phyloP scores from a whole-genome alignment of 2,113 vertebrate species.

The Clarias magur region DNA sequence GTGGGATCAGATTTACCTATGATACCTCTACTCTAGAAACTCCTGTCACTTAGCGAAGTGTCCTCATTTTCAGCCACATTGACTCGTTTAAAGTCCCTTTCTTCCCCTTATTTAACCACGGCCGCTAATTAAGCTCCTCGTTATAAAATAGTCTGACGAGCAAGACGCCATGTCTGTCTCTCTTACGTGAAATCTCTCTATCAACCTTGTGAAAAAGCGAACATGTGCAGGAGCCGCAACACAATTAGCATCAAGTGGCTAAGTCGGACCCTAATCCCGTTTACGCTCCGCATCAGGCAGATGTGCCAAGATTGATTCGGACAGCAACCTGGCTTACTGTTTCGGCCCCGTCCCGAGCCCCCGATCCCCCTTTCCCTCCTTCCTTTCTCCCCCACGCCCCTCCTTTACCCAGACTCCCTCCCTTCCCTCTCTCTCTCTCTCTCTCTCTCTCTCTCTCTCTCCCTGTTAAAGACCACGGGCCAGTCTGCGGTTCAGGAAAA shows the following conservation, averaged over 20 bases:
- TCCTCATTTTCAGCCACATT: not conserved
- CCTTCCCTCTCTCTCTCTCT: slow-evolving; percentile 38
- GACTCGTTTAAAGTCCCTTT: slow-evolving; percentile 66
- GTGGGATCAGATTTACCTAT: not conserved
- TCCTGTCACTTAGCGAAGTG: not conserved
- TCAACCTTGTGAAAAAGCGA: slow-evolving; percentile 60
- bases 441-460: slow-evolving; percentile 64
- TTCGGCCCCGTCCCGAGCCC: slow-evolving; percentile 57
- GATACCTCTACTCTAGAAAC: not conserved
- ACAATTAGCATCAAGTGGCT: slow-evolving; percentile 91
- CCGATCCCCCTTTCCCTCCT: slow-evolving; percentile 56
- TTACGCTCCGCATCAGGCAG: slow-evolving; percentile 87
- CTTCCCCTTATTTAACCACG: slow-evolving; percentile 68
- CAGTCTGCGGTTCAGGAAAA: slow-evolving; percentile 61
- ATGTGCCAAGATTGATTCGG: slow-evolving; percentile 89
- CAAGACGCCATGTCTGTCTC: not conserved
- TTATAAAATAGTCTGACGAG: slow-evolving; percentile 59
- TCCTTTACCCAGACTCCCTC: slow-evolving; percentile 67
- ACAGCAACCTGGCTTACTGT: slow-evolving; percentile 84
- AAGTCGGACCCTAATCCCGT: slow-evolving; percentile 89
- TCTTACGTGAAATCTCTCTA: slow-evolving; percentile 8
- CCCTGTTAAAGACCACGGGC: slow-evolving; percentile 61
- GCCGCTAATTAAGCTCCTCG: slow-evolving; percentile 64
- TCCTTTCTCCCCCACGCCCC: slow-evolving; percentile 61
- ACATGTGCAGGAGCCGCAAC: slow-evolving; percentile 86